Evolutionary conservation across 2,797 vertebrate genomes (phyloP).

Genomic region (Parotocinclus haroldoi): DNA sequence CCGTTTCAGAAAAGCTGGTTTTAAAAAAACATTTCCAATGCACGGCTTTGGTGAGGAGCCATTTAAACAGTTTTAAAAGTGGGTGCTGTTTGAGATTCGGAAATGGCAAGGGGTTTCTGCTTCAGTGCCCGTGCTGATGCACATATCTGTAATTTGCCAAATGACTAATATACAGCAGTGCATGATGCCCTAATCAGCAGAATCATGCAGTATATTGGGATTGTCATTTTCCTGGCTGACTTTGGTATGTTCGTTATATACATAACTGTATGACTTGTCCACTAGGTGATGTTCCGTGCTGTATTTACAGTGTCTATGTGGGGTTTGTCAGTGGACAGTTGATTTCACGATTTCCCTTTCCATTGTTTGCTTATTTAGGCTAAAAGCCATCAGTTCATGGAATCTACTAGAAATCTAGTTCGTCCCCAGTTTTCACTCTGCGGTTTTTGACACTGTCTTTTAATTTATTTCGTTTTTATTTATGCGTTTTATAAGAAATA

Average conservation of each 20-base stretch:
- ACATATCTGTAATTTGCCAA: no score
- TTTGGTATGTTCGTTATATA: slow-evolving; percentile 15
- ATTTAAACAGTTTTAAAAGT: no score
- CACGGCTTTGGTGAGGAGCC: no score
- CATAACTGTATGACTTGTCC: slow-evolving; percentile 9
- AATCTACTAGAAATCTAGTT: neutral
- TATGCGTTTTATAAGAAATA: slow-evolving; percentile 44
- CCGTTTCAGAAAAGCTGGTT: no score
- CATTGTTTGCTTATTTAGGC: slow-evolving; percentile 6
- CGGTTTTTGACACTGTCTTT: slow-evolving; percentile 41
- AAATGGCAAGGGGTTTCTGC: no score
- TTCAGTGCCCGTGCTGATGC: no score
- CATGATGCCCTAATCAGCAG: no score
- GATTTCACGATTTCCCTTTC: neutral
- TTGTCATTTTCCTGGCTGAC: neutral
- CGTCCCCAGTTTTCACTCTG: slow-evolving; percentile 13
- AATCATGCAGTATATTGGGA: neutral
- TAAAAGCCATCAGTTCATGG: slow-evolving; percentile 16
- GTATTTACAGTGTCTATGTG: neutral
- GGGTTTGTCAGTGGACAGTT: slow-evolving; percentile 3
- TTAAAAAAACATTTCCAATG: no score
- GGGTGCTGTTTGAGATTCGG: no score
- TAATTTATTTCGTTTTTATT: slow-evolving; percentile 61
- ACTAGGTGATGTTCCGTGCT: neutral
- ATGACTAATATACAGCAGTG: no score